Percentiles rank a stretch among this genome's conserved stretches.
Evolutionary conservation across 2,888 invertebrate genomes (phyloP).

Genomic region (Eretmocerus hayati): DNA sequence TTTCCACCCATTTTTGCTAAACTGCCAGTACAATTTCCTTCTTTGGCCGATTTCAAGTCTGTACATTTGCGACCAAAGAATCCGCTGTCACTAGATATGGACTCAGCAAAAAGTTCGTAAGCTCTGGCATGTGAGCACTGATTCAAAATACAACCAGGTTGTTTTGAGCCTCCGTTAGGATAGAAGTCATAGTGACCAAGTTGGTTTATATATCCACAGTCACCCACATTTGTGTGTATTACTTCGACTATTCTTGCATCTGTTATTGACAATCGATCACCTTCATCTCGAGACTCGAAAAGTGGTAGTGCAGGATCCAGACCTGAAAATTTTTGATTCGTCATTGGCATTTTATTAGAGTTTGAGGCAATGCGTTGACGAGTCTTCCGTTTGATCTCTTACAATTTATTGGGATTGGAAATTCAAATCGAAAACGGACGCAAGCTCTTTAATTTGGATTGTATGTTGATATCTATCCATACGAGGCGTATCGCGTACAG

Average conservation of each 20-base stretch:
- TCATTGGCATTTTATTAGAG: no score
- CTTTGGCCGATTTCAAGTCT: slow-evolving; percentile 1
- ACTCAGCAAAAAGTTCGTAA: slow-evolving; percentile 36
- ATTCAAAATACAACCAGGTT: slow-evolving; percentile 33
- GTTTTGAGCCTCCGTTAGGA: slow-evolving; percentile 41
- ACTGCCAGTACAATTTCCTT: slow-evolving; percentile 13
- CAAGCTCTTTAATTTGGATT: no score
- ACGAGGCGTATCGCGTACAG: no score
- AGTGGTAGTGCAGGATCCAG: slow-evolving; percentile 29
- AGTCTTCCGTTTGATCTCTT: no score
- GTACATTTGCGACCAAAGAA: slow-evolving; percentile 27
- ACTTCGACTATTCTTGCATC: slow-evolving; percentile 43
- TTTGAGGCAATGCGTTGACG: no score
- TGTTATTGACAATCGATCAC: slow-evolving; percentile 32
- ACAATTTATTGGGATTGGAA: no score
- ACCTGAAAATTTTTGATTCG: no score
- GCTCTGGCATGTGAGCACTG: slow-evolving; percentile 37
- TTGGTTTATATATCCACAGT: slow-evolving; percentile 33
- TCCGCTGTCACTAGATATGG: slow-evolving; percentile 27
- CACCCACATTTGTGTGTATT: slow-evolving; percentile 42
- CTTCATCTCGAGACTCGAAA: slow-evolving; percentile 14
- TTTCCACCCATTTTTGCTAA: slow-evolving; percentile 13
- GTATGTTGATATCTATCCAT: no score
- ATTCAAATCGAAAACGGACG: no score
- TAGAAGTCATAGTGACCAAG: slow-evolving; percentile 43